Conservation (phyloP, 2,113 vertebrate genomes). For the Pseudorectes ferrugineus region DNA sequence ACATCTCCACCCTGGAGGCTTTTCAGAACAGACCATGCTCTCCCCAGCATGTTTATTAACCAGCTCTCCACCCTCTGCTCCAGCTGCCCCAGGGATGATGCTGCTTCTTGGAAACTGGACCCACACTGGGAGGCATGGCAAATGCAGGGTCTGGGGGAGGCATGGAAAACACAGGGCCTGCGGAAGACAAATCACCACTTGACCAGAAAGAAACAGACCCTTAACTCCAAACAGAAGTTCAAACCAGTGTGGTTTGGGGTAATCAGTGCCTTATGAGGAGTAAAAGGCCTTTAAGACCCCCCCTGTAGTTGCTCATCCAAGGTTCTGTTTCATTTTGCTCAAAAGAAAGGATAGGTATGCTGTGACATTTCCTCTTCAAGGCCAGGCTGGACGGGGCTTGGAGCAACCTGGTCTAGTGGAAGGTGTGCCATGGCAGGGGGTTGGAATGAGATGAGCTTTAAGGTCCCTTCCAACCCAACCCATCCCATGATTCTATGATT, state of each 20-base stretch:
- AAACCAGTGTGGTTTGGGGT: background rate
- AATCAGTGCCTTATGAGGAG: background rate
- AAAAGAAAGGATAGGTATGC: background rate
- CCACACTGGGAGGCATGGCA: accelerated
- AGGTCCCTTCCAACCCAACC: background rate
- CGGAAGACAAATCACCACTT: background rate
- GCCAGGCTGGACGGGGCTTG: background rate
- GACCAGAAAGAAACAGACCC: background rate
- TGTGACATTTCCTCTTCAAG: background rate
- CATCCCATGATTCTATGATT: background rate
- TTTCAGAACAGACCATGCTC: constrained; percentile 9
- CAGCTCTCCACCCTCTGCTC: background rate
- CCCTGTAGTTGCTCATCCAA: accelerated
- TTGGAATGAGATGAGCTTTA: background rate
- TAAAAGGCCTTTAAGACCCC: background rate
- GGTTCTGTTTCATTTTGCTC: background rate
- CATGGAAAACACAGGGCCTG: accelerated
- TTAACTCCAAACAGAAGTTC: too few species aligned
- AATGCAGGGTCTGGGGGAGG: accelerated
- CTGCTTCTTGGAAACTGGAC: background rate
- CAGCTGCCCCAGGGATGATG: background rate
- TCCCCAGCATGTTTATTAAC: constrained; percentile 17
- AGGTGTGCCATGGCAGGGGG: background rate
- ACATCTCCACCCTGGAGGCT: background rate
- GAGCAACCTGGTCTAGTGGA: background rate